A percentile compares a stretch with the other conserved stretches of the same genome.
phyloP scores from a whole-genome alignment of 2,888 invertebrate genomes.

The Opisthograptis luteolata region DNA sequence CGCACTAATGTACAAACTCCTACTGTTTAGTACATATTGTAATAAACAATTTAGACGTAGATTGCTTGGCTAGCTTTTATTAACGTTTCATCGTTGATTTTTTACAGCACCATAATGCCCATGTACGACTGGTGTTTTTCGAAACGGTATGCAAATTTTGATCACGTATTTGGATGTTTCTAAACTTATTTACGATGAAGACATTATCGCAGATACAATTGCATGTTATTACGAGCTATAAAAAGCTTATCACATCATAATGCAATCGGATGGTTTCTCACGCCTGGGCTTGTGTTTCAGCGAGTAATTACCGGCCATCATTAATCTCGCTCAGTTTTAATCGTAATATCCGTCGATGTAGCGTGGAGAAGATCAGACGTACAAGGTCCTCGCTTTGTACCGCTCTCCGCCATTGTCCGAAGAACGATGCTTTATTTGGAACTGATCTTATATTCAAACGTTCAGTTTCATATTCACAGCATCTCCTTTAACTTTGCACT shows the following conservation, averaged over 20 bases:
- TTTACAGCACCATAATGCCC: conserved; percentile 19
- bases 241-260: conserved; percentile 48
- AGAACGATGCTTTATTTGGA: conserved; percentile 41
- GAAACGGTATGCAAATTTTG: conserved; percentile 22
- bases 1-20: conserved; percentile 55
- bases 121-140: conserved; percentile 11
- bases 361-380: conserved; percentile 41
- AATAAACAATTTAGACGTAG: conserved; percentile 39
- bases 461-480: conserved; percentile 1
- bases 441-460: conserved; percentile 20
- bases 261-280: conserved; percentile 52
- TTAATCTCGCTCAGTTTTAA: conserved; percentile 58
- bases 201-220: conserved; percentile 33
- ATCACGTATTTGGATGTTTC: conserved; percentile 25
- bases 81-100: conserved; percentile 29
- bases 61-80: conserved; percentile 35
- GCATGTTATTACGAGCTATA: conserved; percentile 41
- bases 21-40: conserved; percentile 52
- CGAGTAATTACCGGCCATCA: conserved; percentile 52
- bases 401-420: conserved; percentile 51
- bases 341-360: conserved; percentile 51
- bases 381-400: conserved; percentile 52
- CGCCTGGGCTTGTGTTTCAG: conserved; percentile 45
- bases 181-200: conserved; percentile 28
- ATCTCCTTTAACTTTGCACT: not conserved